Percentiles rank a stretch among this genome's conserved stretches.
Evolutionary conservation across 2,888 invertebrate genomes (phyloP).

Genomic region (Pemphredon lugubris): DNA sequence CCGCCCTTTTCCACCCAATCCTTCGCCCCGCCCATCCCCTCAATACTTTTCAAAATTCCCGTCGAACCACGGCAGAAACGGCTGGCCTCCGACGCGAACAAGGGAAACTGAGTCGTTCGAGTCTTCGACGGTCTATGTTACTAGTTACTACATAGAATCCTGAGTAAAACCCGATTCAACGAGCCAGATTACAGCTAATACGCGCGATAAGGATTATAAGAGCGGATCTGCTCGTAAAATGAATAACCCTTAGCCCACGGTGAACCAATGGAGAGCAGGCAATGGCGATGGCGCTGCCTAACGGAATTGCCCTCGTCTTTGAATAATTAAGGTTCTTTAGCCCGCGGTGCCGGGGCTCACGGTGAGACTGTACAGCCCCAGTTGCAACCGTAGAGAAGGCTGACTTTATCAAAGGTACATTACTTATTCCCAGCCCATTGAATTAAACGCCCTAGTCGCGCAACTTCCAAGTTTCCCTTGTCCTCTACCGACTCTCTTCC

Average conservation of each 20-base stretch:
- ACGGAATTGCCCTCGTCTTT: constrained; percentile 53
- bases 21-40: too few relatives aligned
- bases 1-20: too few relatives aligned
- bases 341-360: constrained; percentile 15
- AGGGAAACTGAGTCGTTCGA: too few relatives aligned
- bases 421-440: constrained; percentile 53
- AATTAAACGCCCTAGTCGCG: constrained; percentile 49
- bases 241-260: constrained; percentile 26
- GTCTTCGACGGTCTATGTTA: too few relatives aligned
- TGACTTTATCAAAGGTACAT: constrained; percentile 58
- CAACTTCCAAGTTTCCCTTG: constrained; percentile 19
- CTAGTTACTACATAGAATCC: too few relatives aligned
- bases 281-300: constrained; percentile 12
- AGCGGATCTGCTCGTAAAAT: constrained; percentile 32
- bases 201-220: constrained; percentile 55
- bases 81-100: too few relatives aligned
- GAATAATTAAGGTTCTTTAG: constrained; percentile 67
- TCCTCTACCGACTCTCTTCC: constrained; percentile 14
- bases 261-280: background rate
- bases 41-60: too few relatives aligned
- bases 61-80: too few relatives aligned
- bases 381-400: constrained; percentile 16
- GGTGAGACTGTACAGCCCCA: constrained; percentile 7
- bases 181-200: constrained; percentile 61
- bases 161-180: constrained; percentile 45